These are phyloP conservation scores for Hydropotes inermis DNA, from an alignment of 2,113 vertebrate species.

Conservation along the genomic window DNA sequence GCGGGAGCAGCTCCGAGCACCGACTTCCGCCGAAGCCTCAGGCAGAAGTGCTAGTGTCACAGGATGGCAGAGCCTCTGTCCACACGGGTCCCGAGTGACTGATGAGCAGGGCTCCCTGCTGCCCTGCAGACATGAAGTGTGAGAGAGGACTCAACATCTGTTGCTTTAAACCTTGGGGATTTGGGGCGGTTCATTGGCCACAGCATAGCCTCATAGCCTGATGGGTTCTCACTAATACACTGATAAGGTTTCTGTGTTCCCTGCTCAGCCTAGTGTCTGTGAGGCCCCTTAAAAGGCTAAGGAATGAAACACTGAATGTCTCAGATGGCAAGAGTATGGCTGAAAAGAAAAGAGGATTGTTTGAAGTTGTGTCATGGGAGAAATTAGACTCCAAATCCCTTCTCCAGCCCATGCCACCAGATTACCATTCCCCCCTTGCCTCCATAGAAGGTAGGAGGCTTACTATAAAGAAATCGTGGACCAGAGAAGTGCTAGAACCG, in stretches of 20 bases:
- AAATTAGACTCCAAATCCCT: neutral
- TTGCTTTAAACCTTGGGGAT: neutral
- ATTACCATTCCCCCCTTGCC: neutral
- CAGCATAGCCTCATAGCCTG: neutral
- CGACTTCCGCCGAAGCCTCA: neutral
- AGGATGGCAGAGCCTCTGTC: accelerated
- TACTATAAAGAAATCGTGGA: neutral
- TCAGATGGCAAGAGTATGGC: neutral
- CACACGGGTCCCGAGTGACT: neutral
- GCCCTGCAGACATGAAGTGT: neutral
- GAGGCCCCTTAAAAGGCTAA: neutral
- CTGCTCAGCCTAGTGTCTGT: neutral
- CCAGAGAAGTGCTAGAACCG: neutral
- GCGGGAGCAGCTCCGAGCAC: neutral
- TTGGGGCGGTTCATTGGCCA: neutral
- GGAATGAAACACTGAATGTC: neutral
- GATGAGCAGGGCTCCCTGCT: neutral
- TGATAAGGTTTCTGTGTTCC: neutral
- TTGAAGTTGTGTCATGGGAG: neutral
- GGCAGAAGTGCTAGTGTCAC: neutral
- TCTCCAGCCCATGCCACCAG: neutral
- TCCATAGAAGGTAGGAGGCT: neutral
- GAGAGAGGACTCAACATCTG: neutral
- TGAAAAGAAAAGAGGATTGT: neutral
- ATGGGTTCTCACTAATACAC: neutral